Base-by-base conservation (phyloP, 1,140 invertebrate genomes). In the Anadara kagoshimensis region DNA sequence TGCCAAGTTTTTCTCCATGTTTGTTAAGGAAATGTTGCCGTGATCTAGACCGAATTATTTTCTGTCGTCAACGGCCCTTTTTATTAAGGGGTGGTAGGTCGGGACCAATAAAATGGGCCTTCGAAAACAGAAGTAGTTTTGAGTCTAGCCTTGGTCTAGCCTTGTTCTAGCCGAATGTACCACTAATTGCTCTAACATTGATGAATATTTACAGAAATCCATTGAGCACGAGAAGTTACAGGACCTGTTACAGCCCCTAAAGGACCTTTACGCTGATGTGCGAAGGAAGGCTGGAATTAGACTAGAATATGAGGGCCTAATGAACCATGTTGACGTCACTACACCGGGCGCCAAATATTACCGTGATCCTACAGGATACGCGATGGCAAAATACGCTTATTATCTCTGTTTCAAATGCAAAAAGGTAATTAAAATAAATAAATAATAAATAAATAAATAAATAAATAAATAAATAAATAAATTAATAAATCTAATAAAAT, bases 371-470 rank as follows among this genome's bases (percentile, higher is more conserved):
- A 93, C 94, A 0, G 91, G 92, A 0, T 96, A 95, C 89, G 97
- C 97, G 0, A 97, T 99, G 95, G 97, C 98, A 77, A 92, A 96
- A 82, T 99, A 99, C 85, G 96, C 97, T 12, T 99, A 99, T 86
- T 99, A 99, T 85, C 95, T 98, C 11, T 99, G 98, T 86, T 97
- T 93, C 87, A 98, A 98, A 88, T 99, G 98, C 86, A 94, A 95
- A 78, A 99, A 98, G 92, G 94, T 94, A 89, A 85, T 36, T 36
- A 36, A 36, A 36, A 36, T 2, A 2, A 36, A 36, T 36, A 36
- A 36, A 3, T 36, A 7, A 3, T 36, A n/a, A n/a, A n/a, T n/a
- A n/a, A n/a, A n/a, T n/a, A n/a, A n/a, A n/a, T n/a, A n/a, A n/a
- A n/a, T n/a, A n/a, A n/a, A n/a, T n/a, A n/a, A n/a, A n/a, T n/a